Evolutionary conservation across 2,113 vertebrate genomes (phyloP).

Genomic region (Brienomyrus longianalis): DNA sequence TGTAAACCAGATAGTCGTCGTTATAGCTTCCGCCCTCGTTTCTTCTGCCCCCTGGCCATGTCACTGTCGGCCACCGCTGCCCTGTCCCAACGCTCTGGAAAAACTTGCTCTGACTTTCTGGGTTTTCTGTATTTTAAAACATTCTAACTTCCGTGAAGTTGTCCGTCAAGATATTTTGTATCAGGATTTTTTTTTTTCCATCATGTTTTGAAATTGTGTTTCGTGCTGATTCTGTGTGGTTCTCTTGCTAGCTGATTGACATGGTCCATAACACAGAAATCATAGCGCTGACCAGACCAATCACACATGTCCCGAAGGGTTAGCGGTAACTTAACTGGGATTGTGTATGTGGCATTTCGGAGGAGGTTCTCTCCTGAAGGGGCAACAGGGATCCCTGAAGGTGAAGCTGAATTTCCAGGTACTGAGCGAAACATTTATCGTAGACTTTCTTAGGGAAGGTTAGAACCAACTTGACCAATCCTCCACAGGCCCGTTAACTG

Average conservation of each 20-base stretch:
- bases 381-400: slow-evolving; percentile 23
- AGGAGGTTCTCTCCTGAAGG: slow-evolving; percentile 66
- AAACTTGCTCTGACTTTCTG: slow-evolving; percentile 52
- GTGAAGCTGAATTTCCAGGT: slow-evolving; percentile 22
- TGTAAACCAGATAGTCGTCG: not conserved
- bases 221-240: slow-evolving; percentile 62
- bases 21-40: slow-evolving; percentile 14
- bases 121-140: slow-evolving; percentile 62
- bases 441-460: slow-evolving; percentile 10
- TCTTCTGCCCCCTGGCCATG: not conserved
- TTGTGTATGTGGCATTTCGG: slow-evolving; percentile 65
- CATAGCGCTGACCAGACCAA: slow-evolving; percentile 48
- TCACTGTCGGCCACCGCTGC: not conserved
- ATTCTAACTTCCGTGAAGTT: slow-evolving; percentile 99
- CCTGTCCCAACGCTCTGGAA: not conserved
- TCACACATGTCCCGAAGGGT: slow-evolving; percentile 59
- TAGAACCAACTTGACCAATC: slow-evolving; percentile 31
- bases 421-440: slow-evolving; percentile 21
- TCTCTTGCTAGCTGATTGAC: slow-evolving; percentile 73
- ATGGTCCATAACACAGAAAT: slow-evolving; percentile 61
- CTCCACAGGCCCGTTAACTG: not conserved
- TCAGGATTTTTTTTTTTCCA: slow-evolving; percentile 57
- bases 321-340: slow-evolving; percentile 62
- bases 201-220: slow-evolving; percentile 60
- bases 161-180: slow-evolving; percentile 78